Conservation (phyloP, 2,797 vertebrate species). For the Gobio occitaniae region DNA sequence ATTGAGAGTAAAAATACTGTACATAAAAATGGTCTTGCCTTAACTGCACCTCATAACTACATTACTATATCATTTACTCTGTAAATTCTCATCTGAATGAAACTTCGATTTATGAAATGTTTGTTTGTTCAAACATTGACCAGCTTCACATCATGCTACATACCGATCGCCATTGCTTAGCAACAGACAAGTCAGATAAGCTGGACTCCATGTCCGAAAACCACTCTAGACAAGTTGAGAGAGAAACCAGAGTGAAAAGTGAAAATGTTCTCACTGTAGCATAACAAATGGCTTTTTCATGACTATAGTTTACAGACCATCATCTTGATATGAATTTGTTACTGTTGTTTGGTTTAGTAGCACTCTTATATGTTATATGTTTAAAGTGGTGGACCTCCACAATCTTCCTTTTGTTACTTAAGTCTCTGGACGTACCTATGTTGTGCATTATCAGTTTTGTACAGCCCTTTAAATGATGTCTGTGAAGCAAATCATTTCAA, state of each 20-base stretch:
- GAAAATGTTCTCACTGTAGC: constrained; percentile 37
- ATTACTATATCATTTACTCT: constrained; percentile 43
- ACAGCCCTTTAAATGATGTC: constrained; percentile 64
- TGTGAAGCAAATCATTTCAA: constrained; percentile 60
- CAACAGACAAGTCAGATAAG: constrained; percentile 73
- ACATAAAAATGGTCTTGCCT: constrained; percentile 19
- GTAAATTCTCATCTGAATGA: constrained; percentile 20
- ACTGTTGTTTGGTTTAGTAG: constrained; percentile 40
- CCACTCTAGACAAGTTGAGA: constrained; percentile 56
- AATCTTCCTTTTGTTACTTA: constrained; percentile 34
- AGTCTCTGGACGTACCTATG: constrained; percentile 70
- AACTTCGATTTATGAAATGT: constrained; percentile 46
- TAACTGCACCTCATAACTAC: constrained; percentile 22
- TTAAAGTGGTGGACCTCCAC: constrained; percentile 33
- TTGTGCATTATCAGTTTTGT: constrained; percentile 65
- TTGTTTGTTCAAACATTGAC: constrained; percentile 60
- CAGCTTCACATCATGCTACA: constrained; percentile 65
- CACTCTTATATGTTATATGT: constrained; percentile 27
- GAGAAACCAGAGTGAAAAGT: constrained; percentile 7
- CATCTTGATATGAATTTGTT: constrained; percentile 35
- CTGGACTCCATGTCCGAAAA: constrained; percentile 56
- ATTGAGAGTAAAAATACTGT: constrained; percentile 11
- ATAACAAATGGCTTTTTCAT: constrained; percentile 34
- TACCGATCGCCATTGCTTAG: constrained; percentile 78
- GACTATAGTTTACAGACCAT: constrained; percentile 8